Conservation (phyloP, 92 coral and sea anemone species). For the Zoanthus gigantus region DNA sequence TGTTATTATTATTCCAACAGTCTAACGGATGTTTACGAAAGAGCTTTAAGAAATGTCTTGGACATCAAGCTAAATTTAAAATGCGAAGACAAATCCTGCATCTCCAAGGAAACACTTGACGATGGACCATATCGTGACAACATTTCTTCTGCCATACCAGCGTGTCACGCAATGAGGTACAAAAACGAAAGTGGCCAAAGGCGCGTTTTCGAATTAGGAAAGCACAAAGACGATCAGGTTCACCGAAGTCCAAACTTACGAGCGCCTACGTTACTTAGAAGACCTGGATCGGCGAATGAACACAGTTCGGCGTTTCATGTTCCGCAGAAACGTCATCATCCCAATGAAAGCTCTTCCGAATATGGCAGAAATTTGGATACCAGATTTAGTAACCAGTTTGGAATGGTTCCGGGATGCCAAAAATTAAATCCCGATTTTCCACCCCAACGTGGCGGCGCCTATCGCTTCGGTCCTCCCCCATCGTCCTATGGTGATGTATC, state of each 20-base stretch:
- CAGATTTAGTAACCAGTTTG: conserved; percentile 27
- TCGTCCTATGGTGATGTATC: conserved; percentile 12
- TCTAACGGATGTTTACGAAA: conserved; percentile 44
- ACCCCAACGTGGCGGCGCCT: conserved; percentile 1
- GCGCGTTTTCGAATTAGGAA: conserved; percentile 5
- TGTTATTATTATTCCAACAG: neutral
- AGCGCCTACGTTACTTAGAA: conserved; percentile 40
- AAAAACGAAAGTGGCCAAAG: conserved; percentile 1
- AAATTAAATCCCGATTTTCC: conserved; percentile 4
- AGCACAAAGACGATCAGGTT: neutral
- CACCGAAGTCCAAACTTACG: neutral
- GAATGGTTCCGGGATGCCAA: conserved; percentile 25
- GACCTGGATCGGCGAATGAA: conserved; percentile 29
- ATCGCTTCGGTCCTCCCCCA: conserved; percentile 22
- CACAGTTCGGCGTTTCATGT: conserved; percentile 46
- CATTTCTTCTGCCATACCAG: neutral
- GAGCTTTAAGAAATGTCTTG: conserved; percentile 34
- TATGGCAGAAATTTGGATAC: conserved; percentile 16
- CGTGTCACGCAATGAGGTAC: neutral
- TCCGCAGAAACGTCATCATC: conserved; percentile 35
- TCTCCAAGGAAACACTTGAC: conserved; percentile 39
- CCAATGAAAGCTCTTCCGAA: conserved; percentile 10
- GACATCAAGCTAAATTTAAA: conserved; percentile 37
- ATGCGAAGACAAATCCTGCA: conserved; percentile 38
- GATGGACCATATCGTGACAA: conserved; percentile 25